phyloP scores from a whole-genome alignment of 2,797 vertebrate species.

The Natrix natrix region DNA sequence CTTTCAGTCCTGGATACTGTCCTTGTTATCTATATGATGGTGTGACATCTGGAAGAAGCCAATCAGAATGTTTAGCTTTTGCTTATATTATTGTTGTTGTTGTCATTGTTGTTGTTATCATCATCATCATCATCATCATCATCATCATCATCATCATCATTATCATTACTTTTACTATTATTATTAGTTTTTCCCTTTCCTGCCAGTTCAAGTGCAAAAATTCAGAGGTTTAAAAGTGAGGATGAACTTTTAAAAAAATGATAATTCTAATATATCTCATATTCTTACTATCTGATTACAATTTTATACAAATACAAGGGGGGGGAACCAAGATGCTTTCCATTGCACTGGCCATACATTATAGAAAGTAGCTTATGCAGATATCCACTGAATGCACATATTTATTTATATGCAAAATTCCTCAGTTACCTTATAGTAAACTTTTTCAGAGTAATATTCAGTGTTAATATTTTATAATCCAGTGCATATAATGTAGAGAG shows the following conservation, averaged over 20 bases:
- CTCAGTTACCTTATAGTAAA: background rate
- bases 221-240: background rate
- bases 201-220: background rate
- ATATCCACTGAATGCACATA: background rate
- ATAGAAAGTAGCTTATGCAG: background rate
- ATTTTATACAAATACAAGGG: background rate
- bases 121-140: no score
- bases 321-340: background rate
- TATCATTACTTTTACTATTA: no score
- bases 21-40: accelerated
- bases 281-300: background rate
- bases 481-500: background rate
- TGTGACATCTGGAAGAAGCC: background rate
- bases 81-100: no score
- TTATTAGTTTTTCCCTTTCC: no score
- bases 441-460: background rate
- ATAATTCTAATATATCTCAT: background rate
- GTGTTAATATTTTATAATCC: background rate
- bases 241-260: background rate
- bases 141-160: no score
- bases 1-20: background rate
- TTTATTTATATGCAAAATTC: background rate
- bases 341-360: background rate
- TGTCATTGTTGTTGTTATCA: no score
- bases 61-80: background rate